Percentiles rank a stretch among this genome's conserved stretches.
Conservation (phyloP, 1,140 invertebrate species). For the Anoplophora glabripennis region DNA sequence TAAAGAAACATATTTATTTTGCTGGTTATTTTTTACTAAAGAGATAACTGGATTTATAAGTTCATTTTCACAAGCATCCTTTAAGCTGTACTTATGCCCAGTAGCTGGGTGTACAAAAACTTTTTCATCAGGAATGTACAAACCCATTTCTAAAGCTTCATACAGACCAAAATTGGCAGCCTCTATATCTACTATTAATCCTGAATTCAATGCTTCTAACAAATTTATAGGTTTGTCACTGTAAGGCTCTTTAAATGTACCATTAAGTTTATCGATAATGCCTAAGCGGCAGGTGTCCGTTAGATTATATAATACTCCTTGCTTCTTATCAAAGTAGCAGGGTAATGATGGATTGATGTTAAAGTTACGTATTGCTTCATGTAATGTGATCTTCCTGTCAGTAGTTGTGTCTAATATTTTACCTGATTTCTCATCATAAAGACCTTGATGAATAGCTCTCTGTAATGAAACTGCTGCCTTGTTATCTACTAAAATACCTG, state of each 20-base stretch:
- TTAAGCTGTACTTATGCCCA: slow-evolving; percentile 72
- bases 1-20: slow-evolving; percentile 70
- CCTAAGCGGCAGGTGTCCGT: slow-evolving; percentile 76
- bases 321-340: slow-evolving; percentile 75
- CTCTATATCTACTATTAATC: slow-evolving; percentile 82
- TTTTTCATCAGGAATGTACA: slow-evolving; percentile 70
- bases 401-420: slow-evolving; percentile 77
- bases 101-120: slow-evolving; percentile 80
- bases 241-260: slow-evolving; percentile 72
- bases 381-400: slow-evolving; percentile 72
- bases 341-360: slow-evolving; percentile 75
- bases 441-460: slow-evolving; percentile 79
- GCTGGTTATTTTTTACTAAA: slow-evolving; percentile 69
- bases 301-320: slow-evolving; percentile 66
- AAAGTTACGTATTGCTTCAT: slow-evolving; percentile 78
- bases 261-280: slow-evolving; percentile 77
- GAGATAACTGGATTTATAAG: slow-evolving; percentile 79
- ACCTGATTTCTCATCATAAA: slow-evolving; percentile 78
- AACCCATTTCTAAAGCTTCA: slow-evolving; percentile 77
- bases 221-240: slow-evolving; percentile 65
- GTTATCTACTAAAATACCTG: slow-evolving; percentile 75
- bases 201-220: slow-evolving; percentile 69
- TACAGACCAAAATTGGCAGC: slow-evolving; percentile 76
- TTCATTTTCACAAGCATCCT: slow-evolving; percentile 73
- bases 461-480: slow-evolving; percentile 81